A percentile compares a stretch with the other conserved stretches of the same genome.
Evolutionary conservation across 2,113 vertebrate genomes (phyloP).

Genomic region (Scopus umbretta): DNA sequence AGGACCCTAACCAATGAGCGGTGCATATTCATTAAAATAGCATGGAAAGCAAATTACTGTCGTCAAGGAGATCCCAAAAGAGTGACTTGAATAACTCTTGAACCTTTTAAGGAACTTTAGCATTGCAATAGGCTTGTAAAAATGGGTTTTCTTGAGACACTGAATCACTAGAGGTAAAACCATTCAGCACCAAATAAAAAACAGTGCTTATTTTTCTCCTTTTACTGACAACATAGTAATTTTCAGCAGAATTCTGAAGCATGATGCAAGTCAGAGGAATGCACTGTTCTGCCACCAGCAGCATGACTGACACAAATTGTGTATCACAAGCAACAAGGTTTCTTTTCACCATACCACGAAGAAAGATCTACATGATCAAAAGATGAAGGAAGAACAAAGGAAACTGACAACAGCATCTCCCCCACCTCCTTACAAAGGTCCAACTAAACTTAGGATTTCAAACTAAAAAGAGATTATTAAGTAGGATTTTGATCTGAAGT

Average conservation of each 20-base stretch:
- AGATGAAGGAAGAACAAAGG: background rate
- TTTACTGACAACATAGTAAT: background rate
- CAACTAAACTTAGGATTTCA: background rate
- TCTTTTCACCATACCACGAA: background rate
- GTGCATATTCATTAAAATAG: background rate
- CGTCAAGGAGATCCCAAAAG: background rate
- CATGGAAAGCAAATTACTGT: background rate
- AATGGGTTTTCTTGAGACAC: background rate
- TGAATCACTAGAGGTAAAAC: background rate
- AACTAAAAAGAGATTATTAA: background rate
- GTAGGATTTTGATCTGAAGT: background rate
- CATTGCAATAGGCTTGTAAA: background rate
- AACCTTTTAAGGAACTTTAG: background rate
- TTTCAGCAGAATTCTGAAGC: background rate
- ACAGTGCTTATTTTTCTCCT: background rate
- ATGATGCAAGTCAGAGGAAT: background rate
- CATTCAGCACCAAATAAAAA: background rate
- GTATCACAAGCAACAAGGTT: background rate
- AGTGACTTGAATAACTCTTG: background rate
- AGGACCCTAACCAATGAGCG: background rate
- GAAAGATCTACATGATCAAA: background rate
- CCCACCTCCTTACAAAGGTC: background rate
- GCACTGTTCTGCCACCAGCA: background rate
- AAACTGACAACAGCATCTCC: background rate
- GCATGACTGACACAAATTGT: background rate